Evolutionary conservation across 2,888 invertebrate genomes (phyloP), one percentile per base, ranked within the genome.

Genomic region (Ennomos quercinarius): DNA sequence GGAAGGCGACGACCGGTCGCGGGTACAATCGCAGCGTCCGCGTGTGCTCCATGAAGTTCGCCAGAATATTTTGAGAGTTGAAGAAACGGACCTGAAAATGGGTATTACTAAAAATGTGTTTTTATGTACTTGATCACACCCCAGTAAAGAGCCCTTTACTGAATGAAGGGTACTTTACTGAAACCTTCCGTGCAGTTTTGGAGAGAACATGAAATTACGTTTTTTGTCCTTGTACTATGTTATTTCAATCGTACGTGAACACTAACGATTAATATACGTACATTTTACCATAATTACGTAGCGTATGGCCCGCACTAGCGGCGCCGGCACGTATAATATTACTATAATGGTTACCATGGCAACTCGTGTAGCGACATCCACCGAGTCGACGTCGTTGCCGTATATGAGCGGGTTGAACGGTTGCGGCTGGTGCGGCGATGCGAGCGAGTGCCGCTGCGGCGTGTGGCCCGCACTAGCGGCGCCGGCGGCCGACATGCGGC

Each of bases 1-100:
- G 99, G 78, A 99, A 98, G 6, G 99, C 99, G 5, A 99, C 99
- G 2, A 99, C 99, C 0, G 99, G 99, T 54, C 99, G 94, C 1
- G 99, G 99, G 88, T 99, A 99, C 0, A 99, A 92, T 0, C 99
- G 94, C 60, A 99, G 89, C 0, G 99, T 99, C 58, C 99, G 94
- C 1, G 99, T 99, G 87, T 99, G 99, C 78, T 99, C 99, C 71
- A 97, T 96, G 82, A 99, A 99, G 85, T 99, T 99, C 0, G 98
- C 99, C 72, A 99, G 90, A 9, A 99, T 95, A 81, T 99, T 99
- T 79, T 98, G 96, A 0, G 99, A 99, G 87, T 99, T 99, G 94
- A 99, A 99, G 89, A 99, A 99, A 9, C 98, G 95, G 34, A 98
- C 96, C 97, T 97, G 85, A 17, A 17, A 43, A 13, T 34, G 5